Base-by-base conservation (phyloP, 2,888 invertebrate species). In the Tenthredo mesomela region DNA sequence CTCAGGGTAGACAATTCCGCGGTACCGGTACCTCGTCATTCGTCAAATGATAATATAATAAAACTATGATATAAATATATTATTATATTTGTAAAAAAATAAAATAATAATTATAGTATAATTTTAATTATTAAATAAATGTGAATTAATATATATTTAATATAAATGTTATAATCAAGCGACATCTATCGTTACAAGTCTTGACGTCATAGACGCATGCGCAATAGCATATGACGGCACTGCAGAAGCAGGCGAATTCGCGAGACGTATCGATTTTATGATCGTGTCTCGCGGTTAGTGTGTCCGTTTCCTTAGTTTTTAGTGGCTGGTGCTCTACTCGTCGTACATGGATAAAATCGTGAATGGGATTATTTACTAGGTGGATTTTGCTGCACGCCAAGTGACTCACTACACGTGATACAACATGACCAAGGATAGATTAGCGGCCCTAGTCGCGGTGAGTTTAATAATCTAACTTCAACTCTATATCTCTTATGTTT, bases 391-490 rank as follows among this genome's bases (percentile, higher is more conserved):
- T 89, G 90, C 90, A 89, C 90, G 90, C 88, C 89, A 89, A 91
- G 90, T 91, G 90, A 91, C 89, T 85, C 82, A 61, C 84, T 21
- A 88, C 86, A 87, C 85, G 88, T 88, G 89, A 88, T 87, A 90
- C 89, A 89, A 87, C 92, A 98, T 98, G 98, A 98, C 98, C 95
- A 98, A 98, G 96, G 98, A 98, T 96, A 98, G 98, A 96, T 96
- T 98, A 96, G 98, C 98, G 95, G 98, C 98, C 94, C 96, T 98
- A 93, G 97, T 97, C 95, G 98, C 98, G 96, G 97, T 97, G 95
- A 96, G 97, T 92, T 92, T 80, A 85, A 75, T 82, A 50, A 84
- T 78, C 84, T 12, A 75, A 78, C n/a, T 40, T 21, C n/a, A n/a
- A 54, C 7, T 54, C 54, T n/a, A 18, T n/a, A n/a, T n/a, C n/a